Base-by-base conservation (phyloP, 2,888 invertebrate genomes). In the Cantharis lateralis region DNA sequence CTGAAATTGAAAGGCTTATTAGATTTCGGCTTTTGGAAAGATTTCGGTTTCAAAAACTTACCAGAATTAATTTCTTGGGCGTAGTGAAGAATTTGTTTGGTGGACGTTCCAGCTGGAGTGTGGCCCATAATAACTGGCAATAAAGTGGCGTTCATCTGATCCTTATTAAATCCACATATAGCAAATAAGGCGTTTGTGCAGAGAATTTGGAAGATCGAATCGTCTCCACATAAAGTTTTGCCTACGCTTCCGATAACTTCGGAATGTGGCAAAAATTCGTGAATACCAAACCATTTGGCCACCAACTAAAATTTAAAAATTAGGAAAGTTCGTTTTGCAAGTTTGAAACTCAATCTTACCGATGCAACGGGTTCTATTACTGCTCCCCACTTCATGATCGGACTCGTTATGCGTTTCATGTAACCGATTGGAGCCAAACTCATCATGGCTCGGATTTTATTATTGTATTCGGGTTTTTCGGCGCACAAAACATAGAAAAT, bases 301-400 rank as follows among this genome's bases (percentile, higher is more conserved):
- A 26, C n/a, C 15, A 72, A n/a, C 48, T 48, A n/a, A n/a, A 48
- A 48, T n/a, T 7, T n/a, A 0, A 48, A 48, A 48, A 32, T n/a
- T n/a, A 7, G 1, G n/a, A n/a, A n/a, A 48, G 1, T 2, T 7
- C 2, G 1, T n/a, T 48, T n/a, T 1, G 0, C n/a, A 48, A n/a
- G n/a, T n/a, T 48, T 93, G 91, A 0, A 92, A 92, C 0, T 92
- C 91, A 3, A 95, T 95, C 84, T 92, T 95, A 94, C 0, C 95
- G 96, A 0, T 94, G 87, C 84, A 15, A 70, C 15, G 10, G 26
- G 26, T 16, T 13, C n/a, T 95, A 95, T 82, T 93, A 92, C 0
- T 16, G 70, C 96, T 83, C 68, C 91, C 88, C 0, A 89, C 79
- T 18, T 28, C 64, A 72, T 62, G 24, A 61, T 24, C 10, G 71